These are phyloP conservation scores for Andrena camellia DNA, from an alignment of 2,888 invertebrate genomes.

Conservation along the genomic window DNA sequence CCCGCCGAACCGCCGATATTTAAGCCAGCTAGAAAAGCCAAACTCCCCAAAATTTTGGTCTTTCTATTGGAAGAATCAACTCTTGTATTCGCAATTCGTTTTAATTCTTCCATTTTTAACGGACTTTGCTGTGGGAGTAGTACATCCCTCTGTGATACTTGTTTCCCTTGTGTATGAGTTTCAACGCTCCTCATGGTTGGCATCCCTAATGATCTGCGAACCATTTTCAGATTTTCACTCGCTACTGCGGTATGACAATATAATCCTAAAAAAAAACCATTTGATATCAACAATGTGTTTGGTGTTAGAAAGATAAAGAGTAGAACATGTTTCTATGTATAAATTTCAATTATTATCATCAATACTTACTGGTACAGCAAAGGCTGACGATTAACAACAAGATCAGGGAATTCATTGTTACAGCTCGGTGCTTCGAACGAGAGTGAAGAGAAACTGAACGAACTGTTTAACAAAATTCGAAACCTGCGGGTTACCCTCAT, in stretches of 20 bases:
- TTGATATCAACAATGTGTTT: not conserved
- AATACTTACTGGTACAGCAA: conserved; percentile 56
- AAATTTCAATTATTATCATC: not conserved
- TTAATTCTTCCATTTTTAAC: not conserved
- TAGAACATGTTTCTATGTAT: not conserved
- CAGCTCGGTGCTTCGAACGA: conserved; percentile 43
- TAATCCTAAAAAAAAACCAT: conserved; percentile 37
- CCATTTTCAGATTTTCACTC: not conserved
- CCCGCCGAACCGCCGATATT: conserved; percentile 69
- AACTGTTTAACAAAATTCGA: conserved; percentile 48
- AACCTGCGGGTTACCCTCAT: conserved; percentile 72
- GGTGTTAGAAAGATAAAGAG: not conserved
- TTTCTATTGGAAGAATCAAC: conserved; percentile 48
- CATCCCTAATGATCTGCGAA: not conserved
- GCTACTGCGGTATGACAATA: conserved; percentile 21
- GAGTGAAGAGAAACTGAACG: conserved; percentile 62
- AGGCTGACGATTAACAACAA: conserved; percentile 34
- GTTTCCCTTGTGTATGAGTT: not conserved
- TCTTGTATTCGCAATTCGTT: not conserved
- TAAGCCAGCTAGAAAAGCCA: conserved; percentile 79
- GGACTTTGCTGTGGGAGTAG: conserved; percentile 1
- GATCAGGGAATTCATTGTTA: conserved; percentile 60
- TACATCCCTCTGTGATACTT: conserved; percentile 1
- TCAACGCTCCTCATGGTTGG: not conserved
- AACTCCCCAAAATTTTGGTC: conserved; percentile 74